A percentile compares a stretch with the other conserved stretches of the same genome.
phyloP scores from a whole-genome alignment of 2,888 invertebrate genomes.

The Stenichneumon culpator region DNA sequence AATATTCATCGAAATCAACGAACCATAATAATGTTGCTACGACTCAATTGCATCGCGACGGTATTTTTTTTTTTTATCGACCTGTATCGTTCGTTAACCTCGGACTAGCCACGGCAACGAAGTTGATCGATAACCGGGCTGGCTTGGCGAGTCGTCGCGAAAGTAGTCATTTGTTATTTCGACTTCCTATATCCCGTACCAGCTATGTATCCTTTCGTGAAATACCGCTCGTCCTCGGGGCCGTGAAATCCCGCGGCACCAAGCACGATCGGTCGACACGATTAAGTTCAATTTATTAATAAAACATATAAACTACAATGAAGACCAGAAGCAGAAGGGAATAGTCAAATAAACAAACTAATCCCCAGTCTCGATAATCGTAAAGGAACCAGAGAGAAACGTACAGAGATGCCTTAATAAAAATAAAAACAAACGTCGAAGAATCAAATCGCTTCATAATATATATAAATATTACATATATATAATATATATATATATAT shows the following conservation, averaged over 20 bases:
- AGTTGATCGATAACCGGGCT: constrained; percentile 12
- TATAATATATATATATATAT: constrained; percentile 64
- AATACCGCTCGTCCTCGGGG: constrained; percentile 35
- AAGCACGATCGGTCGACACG: constrained; percentile 34
- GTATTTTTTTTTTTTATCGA: background rate
- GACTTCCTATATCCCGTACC: constrained; percentile 64
- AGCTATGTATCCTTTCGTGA: constrained; percentile 51
- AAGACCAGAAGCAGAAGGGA: constrained; percentile 16
- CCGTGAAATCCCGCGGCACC: background rate
- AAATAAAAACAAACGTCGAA: constrained; percentile 50
- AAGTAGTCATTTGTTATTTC: constrained; percentile 73
- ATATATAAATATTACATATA: constrained; percentile 58
- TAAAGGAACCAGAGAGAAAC: constrained; percentile 44
- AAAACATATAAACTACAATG: constrained; percentile 35
- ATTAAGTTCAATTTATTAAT: constrained; percentile 33
- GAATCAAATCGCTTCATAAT: constrained; percentile 77
- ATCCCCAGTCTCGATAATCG: constrained; percentile 24
- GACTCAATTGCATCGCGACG: constrained; percentile 25
- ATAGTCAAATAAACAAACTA: constrained; percentile 22
- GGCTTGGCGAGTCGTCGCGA: constrained; percentile 68
- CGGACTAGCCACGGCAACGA: constrained; percentile 18
- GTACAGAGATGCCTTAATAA: constrained; percentile 72
- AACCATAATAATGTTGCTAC: constrained; percentile 45
- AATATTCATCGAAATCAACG: constrained; percentile 35
- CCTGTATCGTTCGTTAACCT: constrained; percentile 8